Evolutionary conservation across 2,888 invertebrate species (phyloP).

Genomic region (Lypha dubia): DNA sequence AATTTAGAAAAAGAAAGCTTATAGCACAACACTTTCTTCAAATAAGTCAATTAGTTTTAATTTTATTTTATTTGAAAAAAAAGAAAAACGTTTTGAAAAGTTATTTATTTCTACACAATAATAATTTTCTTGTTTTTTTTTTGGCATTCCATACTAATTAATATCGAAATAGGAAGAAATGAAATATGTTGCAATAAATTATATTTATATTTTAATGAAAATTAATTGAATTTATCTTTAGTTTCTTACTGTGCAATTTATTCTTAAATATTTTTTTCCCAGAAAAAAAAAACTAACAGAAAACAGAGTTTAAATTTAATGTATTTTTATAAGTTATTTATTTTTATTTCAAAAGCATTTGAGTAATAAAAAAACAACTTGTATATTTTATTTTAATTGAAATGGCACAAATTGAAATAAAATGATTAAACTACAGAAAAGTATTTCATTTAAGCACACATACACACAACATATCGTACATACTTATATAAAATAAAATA

Average conservation of each 20-base stretch:
- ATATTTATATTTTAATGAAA: constrained; percentile 33
- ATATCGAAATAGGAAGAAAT: constrained; percentile 19
- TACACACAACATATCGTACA: constrained; percentile 50
- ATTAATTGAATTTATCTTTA: constrained; percentile 7
- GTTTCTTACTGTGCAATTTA: constrained; percentile 55
- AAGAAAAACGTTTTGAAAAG: not conserved
- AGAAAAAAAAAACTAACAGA: constrained; percentile 50
- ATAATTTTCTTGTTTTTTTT: constrained; percentile 21
- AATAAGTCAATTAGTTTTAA: constrained; percentile 57
- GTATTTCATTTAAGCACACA: constrained; percentile 49
- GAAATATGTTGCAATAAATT: constrained; percentile 46
- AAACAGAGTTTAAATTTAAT: constrained; percentile 57
- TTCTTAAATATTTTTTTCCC: constrained; percentile 42
- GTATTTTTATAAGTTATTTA: constrained; percentile 49
- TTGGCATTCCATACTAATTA: constrained; percentile 60
- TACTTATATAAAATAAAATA: constrained; percentile 23
- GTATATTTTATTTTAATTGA: constrained; percentile 30
- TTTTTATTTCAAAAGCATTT: constrained; percentile 11
- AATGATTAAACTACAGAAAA: constrained; percentile 22
- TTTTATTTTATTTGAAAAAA: not conserved
- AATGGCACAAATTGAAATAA: constrained; percentile 57
- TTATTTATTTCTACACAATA: constrained; percentile 1
- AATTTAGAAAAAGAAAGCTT: constrained; percentile 16
- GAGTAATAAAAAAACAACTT: not conserved
- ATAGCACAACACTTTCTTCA: constrained; percentile 22